A percentile compares a stretch with the other conserved stretches of the same genome.
Conservation (phyloP, 2,113 vertebrate species). For the Glareola pratincola region DNA sequence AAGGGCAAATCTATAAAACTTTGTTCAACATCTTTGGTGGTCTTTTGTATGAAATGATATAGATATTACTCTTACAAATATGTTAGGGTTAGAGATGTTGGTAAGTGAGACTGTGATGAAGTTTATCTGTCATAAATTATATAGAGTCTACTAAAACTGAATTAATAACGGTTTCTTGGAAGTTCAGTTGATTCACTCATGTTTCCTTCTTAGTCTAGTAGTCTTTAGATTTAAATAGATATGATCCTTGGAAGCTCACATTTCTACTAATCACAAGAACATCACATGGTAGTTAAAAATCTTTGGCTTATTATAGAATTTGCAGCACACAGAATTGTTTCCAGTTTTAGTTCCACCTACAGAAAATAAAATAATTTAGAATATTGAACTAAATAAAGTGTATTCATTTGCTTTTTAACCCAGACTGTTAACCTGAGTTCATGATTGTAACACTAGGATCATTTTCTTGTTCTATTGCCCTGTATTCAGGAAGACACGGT, state of each 20-base stretch:
- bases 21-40: not conserved
- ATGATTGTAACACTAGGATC: not conserved
- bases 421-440: not conserved
- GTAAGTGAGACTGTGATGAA: not conserved
- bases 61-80: not conserved
- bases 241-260: not conserved
- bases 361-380: conserved; percentile 31
- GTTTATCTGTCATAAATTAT: not conserved
- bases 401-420: not conserved
- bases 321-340: not conserved
- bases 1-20: not conserved
- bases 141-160: not conserved
- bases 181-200: not conserved
- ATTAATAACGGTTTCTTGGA: not conserved
- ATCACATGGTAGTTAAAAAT: conserved; percentile 16
- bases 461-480: not conserved
- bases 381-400: not conserved
- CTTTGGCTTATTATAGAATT: not conserved
- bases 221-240: conserved; percentile 9
- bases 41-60: not conserved
- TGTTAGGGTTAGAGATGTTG: not conserved
- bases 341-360: conserved; percentile 40
- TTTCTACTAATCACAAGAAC: conserved; percentile 23
- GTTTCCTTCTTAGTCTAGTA: not conserved
- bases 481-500: not conserved